A percentile compares a stretch with the other conserved stretches of the same genome.
Evolutionary conservation across 2,888 invertebrate species (phyloP).

Genomic region (Anthophora plumipes): DNA sequence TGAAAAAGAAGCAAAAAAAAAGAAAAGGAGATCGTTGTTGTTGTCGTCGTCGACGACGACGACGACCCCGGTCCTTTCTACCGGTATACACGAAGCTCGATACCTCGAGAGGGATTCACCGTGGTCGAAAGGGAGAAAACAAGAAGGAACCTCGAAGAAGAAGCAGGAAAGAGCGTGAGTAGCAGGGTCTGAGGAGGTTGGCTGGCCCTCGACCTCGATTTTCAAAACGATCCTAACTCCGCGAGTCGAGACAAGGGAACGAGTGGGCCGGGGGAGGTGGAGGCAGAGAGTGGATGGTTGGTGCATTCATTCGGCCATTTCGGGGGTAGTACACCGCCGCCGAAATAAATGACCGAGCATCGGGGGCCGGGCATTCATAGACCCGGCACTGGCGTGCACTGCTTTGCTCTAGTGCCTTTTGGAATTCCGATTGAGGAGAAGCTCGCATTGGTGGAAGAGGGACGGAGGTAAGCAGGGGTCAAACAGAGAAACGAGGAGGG

Average conservation of each 20-base stretch:
- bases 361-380: constrained; percentile 71
- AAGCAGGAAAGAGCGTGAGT: constrained; percentile 21
- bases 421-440: constrained; percentile 73
- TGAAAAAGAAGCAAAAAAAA: background rate
- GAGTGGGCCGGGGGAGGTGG: constrained; percentile 17
- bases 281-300: constrained; percentile 38
- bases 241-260: constrained; percentile 65
- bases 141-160: constrained; percentile 60
- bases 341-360: constrained; percentile 79
- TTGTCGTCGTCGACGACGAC: constrained; percentile 52
- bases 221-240: constrained; percentile 72
- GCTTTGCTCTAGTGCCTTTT: constrained; percentile 74
- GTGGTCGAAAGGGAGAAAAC: constrained; percentile 48
- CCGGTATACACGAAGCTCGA: constrained; percentile 50
- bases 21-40: constrained; percentile 46
- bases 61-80: constrained; percentile 51
- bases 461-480: constrained; percentile 6
- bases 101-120: constrained; percentile 65
- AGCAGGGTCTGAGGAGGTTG: constrained; percentile 32
- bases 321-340: constrained; percentile 67
- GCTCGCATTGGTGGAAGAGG: constrained; percentile 32
- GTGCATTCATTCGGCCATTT: constrained; percentile 71
- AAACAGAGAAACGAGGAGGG: constrained; percentile 26
- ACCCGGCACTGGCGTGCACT: constrained; percentile 66
- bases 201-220: constrained; percentile 73